Evolutionary conservation across 2,888 invertebrate genomes (phyloP).

Genomic region (Congeria kusceri): DNA sequence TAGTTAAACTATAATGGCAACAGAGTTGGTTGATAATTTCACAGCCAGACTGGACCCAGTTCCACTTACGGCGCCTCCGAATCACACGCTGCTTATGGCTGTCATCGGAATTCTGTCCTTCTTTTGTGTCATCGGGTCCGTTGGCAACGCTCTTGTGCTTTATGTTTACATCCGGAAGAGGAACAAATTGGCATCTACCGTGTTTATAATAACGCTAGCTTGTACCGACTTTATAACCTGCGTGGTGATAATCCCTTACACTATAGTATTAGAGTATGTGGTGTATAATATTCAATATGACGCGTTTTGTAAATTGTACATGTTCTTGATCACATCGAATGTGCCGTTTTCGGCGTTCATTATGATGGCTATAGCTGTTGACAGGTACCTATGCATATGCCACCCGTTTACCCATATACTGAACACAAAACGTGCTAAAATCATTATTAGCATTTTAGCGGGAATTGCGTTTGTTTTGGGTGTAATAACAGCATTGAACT

Average conservation of each 20-base stretch:
- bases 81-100: constrained; percentile 44
- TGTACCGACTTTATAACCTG: constrained; percentile 79
- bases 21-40: not conserved
- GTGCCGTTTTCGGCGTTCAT: constrained; percentile 83
- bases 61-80: constrained; percentile 1
- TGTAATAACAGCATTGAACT: constrained; percentile 67
- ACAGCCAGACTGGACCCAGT: not conserved
- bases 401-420: constrained; percentile 81
- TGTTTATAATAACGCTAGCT: constrained; percentile 80
- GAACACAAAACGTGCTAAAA: constrained; percentile 71
- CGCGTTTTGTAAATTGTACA: constrained; percentile 79
- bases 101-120: constrained; percentile 73
- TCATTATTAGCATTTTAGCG: constrained; percentile 63
- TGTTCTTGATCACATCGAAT: constrained; percentile 82
- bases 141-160: constrained; percentile 80
- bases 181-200: constrained; percentile 78
- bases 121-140: constrained; percentile 73
- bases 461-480: constrained; percentile 66
- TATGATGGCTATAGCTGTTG: constrained; percentile 81
- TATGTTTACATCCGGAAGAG: constrained; percentile 76
- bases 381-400: constrained; percentile 83
- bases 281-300: constrained; percentile 73
- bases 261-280: constrained; percentile 75
- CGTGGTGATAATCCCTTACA: constrained; percentile 76
- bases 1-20: not conserved